Evolutionary conservation across 2,113 vertebrate genomes (phyloP), one percentile per base, ranked within the genome.

Genomic region (Myxocyprinus asiaticus): DNA sequence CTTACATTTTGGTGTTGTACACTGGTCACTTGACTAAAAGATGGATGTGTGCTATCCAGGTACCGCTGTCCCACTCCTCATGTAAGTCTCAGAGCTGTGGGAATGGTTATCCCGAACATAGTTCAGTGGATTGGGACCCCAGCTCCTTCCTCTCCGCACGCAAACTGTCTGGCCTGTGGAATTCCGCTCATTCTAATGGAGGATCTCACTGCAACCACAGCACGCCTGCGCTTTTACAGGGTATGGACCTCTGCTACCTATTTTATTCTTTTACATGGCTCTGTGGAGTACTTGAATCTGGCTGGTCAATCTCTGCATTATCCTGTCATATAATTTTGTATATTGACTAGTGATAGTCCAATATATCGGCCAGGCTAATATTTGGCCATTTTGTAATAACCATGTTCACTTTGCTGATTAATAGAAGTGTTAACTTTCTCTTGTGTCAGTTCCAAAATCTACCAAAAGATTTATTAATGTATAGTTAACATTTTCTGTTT

Each of bases 111-210:
- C 91, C 93, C 0, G 93, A 94, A 88, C 97, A 96, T 47, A 98
- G 95, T 91, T 96, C 96, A 69, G 96, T 96, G 83, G 97, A 98
- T 90, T 99, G 97, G 97, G 97, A 99, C 89, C 97, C 97, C 67
- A 98, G 97, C 91, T 98, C 97, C 11, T 98, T 98, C 93, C 92
- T 99, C 90, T 99, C 97, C 53, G 97, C 97, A 83, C 96, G 98
- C 92, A 99, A 99, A 91, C 95, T 99, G 85, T 99, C 96, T 0
- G 96, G 97, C 85, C 95, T 99, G 80, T 99, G 97, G 97, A 99
- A 97, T 90, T 98, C 97, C 0, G 93, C 94, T 77, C 96, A 98
- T 91, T 91, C 93, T 87, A 96, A 95, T 0, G 95, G 95, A 84
- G 94, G 93, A 3, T 0, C 83, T 7, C 96, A 95, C 84, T 95